phyloP scores from a whole-genome alignment of 2,797 vertebrate species.

The Microtus obscurus region DNA sequence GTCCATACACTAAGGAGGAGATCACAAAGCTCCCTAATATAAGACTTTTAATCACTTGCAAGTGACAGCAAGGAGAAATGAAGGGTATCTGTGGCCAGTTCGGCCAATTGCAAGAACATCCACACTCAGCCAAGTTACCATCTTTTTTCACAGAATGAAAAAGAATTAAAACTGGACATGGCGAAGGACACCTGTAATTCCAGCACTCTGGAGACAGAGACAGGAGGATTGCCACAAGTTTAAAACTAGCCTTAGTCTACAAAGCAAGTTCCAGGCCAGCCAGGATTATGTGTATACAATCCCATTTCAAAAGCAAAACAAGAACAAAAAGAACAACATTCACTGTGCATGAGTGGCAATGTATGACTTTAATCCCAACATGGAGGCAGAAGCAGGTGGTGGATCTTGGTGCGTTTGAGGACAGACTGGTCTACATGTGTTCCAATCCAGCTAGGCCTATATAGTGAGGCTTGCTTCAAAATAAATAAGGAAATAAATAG shows the following conservation, averaged over 20 bases:
- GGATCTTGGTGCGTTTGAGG: neutral
- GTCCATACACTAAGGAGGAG: neutral
- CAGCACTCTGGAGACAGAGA: neutral
- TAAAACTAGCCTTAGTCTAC: neutral
- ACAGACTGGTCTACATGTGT: neutral
- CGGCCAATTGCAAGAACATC: neutral
- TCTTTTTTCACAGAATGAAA: conserved; percentile 28
- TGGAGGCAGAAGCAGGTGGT: neutral
- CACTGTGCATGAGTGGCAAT: neutral
- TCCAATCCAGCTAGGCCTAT: neutral
- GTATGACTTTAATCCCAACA: neutral
- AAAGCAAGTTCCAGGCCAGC: neutral
- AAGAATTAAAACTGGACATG: neutral
- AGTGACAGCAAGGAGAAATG: neutral
- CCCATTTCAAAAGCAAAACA: neutral
- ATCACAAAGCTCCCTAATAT: neutral
- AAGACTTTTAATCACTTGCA: conserved; percentile 11
- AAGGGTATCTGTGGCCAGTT: neutral
- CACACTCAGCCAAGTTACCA: neutral
- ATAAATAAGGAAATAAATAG: neutral
- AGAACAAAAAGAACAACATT: neutral
- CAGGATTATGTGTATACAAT: neutral
- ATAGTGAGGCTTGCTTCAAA: neutral
- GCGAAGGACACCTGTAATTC: neutral
- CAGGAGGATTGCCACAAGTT: neutral